Conservation (phyloP, 2,113 vertebrate genomes). For the Chaenocephalus aceratus region DNA sequence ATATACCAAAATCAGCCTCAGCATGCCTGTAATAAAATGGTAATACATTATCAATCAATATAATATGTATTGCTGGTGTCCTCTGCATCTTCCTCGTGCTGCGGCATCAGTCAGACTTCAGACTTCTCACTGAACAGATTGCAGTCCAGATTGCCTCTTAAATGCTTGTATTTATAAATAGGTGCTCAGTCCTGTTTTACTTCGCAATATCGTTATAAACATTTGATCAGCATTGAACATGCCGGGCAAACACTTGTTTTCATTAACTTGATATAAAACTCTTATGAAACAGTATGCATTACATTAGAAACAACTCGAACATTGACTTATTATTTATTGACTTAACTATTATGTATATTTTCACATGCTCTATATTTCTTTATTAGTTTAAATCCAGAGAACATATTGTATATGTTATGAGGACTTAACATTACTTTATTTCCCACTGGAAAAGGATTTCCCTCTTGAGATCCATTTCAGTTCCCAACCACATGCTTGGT, state of each 20-base stretch:
- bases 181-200: slow-evolving; percentile 52
- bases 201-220: slow-evolving; percentile 58
- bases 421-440: slow-evolving; percentile 59
- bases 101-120: slow-evolving; percentile 38
- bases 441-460: slow-evolving; percentile 53
- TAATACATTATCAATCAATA: slow-evolving; percentile 28
- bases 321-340: no score
- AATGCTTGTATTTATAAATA: slow-evolving; percentile 77
- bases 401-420: slow-evolving; percentile 18
- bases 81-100: slow-evolving; percentile 17
- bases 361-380: slow-evolving; percentile 3
- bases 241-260: slow-evolving; percentile 11
- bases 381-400: slow-evolving; percentile 9
- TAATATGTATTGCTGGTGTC: slow-evolving; percentile 35
- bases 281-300: neutral
- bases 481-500: slow-evolving; percentile 47
- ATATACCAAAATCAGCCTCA: neutral
- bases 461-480: slow-evolving; percentile 58
- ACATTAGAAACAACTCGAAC: neutral
- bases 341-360: neutral
- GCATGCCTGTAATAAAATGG: slow-evolving; percentile 8
- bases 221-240: slow-evolving; percentile 36
- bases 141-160: slow-evolving; percentile 78
- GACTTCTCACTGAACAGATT: slow-evolving; percentile 77
- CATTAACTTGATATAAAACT: slow-evolving; percentile 13